phyloP scores from a whole-genome alignment of 2,888 invertebrate species.

The Allolobophora icterica region DNA sequence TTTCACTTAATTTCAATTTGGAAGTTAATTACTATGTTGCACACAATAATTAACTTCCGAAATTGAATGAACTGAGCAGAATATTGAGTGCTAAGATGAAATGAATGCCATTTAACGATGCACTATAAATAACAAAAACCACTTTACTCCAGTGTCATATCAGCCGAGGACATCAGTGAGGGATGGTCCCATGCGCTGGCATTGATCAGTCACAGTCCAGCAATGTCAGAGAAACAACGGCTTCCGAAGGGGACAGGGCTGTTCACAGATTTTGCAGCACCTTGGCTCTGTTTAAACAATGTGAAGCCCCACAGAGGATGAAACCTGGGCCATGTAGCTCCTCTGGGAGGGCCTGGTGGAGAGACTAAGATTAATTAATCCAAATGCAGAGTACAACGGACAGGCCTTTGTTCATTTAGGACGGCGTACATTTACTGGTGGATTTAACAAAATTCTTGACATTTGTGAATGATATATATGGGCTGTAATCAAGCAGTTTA shows the following conservation, averaged over 20 bases:
- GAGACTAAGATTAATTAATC: background rate
- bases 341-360: background rate
- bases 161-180: background rate
- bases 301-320: background rate
- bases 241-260: no score
- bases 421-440: background rate
- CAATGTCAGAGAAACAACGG: no score
- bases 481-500: background rate
- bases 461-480: background rate
- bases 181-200: background rate
- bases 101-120: constrained; percentile 6
- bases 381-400: background rate
- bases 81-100: background rate
- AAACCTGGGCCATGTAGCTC: background rate
- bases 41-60: background rate
- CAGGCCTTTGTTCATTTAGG: background rate
- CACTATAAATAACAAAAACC: background rate
- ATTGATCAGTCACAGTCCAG: background rate
- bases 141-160: background rate
- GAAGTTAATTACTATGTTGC: background rate
- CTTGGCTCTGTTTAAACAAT: background rate
- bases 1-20: background rate
- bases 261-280: background rate
- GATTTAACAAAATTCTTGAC: background rate
- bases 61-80: background rate